phyloP scores from a whole-genome alignment of 1,140 invertebrate genomes.

The Drosophila nigromelanica region DNA sequence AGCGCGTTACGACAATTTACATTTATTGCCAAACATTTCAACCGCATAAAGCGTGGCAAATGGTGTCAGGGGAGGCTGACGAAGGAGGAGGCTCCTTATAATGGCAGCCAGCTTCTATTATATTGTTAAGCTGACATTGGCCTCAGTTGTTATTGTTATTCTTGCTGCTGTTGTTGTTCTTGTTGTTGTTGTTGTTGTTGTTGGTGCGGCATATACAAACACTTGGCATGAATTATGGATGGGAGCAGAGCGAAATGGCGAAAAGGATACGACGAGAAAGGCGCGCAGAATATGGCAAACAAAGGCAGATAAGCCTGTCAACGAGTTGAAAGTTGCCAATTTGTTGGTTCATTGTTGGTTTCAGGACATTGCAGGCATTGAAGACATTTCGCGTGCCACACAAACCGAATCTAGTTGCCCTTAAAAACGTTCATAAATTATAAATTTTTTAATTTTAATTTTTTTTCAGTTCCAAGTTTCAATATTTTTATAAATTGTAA shows the following conservation, averaged over 20 bases:
- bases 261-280: slow-evolving; percentile 2
- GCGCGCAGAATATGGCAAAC: slow-evolving; percentile 7
- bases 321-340: slow-evolving; percentile 47
- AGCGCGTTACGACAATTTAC: slow-evolving; percentile 39
- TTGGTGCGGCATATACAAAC: slow-evolving; percentile 32
- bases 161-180: neutral
- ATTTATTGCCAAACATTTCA: slow-evolving; percentile 41
- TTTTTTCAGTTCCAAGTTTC: no score
- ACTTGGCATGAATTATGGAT: slow-evolving; percentile 57
- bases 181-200: slow-evolving; percentile 17
- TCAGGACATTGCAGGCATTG: slow-evolving; percentile 9
- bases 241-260: slow-evolving; percentile 14
- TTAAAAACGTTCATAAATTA: neutral
- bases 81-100: neutral
- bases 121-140: slow-evolving; percentile 67
- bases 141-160: slow-evolving; percentile 19
- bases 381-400: slow-evolving; percentile 5
- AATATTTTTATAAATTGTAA: no score
- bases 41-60: neutral
- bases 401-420: slow-evolving; percentile 6
- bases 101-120: slow-evolving; percentile 49
- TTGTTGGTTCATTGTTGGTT: slow-evolving; percentile 38
- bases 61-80: neutral
- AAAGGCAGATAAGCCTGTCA: slow-evolving; percentile 41
- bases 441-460: no score